These are phyloP conservation scores for Oryzias dopingdopingensis DNA, from an alignment of 2,797 vertebrate species.

Conservation along the genomic window DNA sequence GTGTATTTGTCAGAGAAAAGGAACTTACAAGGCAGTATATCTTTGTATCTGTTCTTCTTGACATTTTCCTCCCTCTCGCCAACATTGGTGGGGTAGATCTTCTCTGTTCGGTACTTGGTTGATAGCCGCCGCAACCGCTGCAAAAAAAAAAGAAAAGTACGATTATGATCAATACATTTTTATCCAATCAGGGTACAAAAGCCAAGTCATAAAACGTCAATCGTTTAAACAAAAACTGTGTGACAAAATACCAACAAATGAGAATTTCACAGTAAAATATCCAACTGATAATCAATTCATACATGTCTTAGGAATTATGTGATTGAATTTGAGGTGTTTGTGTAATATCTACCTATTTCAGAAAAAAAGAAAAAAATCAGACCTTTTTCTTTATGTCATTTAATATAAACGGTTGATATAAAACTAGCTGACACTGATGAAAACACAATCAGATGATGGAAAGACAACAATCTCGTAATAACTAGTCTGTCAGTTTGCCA, in stretches of 20 bases:
- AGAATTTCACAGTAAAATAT: too few species aligned
- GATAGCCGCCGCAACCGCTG: constrained; percentile 95
- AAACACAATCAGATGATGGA: constrained; percentile 41
- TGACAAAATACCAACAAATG: too few species aligned
- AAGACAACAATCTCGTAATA: constrained; percentile 30
- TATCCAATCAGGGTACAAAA: too few species aligned
- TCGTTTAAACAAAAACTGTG: too few species aligned
- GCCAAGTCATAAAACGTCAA: too few species aligned
- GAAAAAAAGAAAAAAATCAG: neutral
- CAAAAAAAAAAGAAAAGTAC: constrained; percentile 15
- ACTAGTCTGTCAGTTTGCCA: constrained; percentile 19
- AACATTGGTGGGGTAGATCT: constrained; percentile 94
- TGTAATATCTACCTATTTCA: too few species aligned
- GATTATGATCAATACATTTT: too few species aligned
- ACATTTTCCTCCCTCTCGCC: constrained; percentile 98
- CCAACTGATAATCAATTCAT: too few species aligned
- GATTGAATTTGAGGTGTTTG: too few species aligned
- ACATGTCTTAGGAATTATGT: too few species aligned
- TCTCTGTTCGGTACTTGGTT: constrained; percentile 97
- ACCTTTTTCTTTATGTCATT: neutral
- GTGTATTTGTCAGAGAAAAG: neutral
- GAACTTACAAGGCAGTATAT: constrained; percentile 95
- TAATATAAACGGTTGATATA: constrained; percentile 26
- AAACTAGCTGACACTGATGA: constrained; percentile 51
- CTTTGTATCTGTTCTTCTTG: constrained; percentile 99